These are phyloP conservation scores for Lasiommata megera DNA, from an alignment of 2,888 invertebrate genomes.

Conservation along the genomic window DNA sequence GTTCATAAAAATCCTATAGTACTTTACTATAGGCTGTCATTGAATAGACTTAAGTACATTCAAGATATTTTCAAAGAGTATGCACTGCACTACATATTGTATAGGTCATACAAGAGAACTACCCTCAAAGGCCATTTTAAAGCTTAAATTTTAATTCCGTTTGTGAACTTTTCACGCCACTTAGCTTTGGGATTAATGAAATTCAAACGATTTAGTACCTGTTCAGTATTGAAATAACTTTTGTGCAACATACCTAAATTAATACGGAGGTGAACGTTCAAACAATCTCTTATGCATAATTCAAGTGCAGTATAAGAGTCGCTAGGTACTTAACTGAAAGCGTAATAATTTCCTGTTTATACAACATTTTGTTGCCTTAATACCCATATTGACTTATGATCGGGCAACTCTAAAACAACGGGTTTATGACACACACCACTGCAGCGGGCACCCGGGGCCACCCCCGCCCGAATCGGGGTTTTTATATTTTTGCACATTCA, in stretches of 20 bases:
- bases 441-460: conserved; percentile 50
- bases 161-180: not conserved
- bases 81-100: not conserved
- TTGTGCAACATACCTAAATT: conserved; percentile 1
- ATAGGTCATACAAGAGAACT: not conserved
- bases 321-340: not conserved
- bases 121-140: not conserved
- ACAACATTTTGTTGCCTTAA: conserved; percentile 32
- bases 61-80: not conserved
- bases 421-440: conserved; percentile 73
- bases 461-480: conserved; percentile 73
- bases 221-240: not conserved
- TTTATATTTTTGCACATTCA: conserved; percentile 80
- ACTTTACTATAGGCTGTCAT: no score
- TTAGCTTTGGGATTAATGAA: not conserved
- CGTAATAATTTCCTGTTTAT: conserved; percentile 31
- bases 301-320: not conserved
- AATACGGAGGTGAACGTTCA: conserved; percentile 7
- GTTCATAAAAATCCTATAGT: no score
- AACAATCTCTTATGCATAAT: conserved; percentile 19
- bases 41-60: no score
- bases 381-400: conserved; percentile 71
- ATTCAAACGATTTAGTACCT: not conserved
- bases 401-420: conserved; percentile 76
- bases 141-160: not conserved